These are phyloP conservation scores for Cryptotis parvus DNA, from an alignment of 2,113 vertebrate genomes.

Conservation along the genomic window DNA sequence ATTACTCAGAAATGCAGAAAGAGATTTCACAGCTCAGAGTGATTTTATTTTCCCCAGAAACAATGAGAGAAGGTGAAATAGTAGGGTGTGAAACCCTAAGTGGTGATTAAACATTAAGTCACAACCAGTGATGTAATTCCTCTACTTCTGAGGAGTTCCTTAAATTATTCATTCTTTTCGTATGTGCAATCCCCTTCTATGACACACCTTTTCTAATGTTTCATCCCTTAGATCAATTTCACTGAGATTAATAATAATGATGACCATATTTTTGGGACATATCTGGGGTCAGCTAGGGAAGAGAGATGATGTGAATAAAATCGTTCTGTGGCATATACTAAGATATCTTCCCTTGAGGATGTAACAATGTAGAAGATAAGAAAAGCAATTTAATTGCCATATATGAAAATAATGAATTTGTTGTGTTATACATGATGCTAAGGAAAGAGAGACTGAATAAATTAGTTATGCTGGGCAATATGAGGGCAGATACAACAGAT, in stretches of 20 bases:
- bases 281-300: neutral
- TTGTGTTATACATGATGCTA: neutral
- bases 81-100: neutral
- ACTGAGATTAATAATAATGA: neutral
- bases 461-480: too few species aligned
- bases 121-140: conserved; percentile 33
- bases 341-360: neutral
- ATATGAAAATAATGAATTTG: neutral
- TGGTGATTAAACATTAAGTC: conserved; percentile 57
- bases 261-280: neutral
- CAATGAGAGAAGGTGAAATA: conserved; percentile 43
- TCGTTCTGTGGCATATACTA: neutral
- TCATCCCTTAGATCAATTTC: neutral
- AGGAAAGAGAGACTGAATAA: neutral
- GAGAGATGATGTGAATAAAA: neutral
- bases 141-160: conserved; percentile 17
- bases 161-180: neutral
- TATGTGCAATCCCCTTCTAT: neutral
- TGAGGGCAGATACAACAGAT: neutral
- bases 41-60: neutral
- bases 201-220: neutral
- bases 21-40: neutral
- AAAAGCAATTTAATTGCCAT: neutral
- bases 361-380: neutral
- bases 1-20: neutral